Conservation (phyloP, 1,140 invertebrate species). For the Tachypleus tridentatus region DNA sequence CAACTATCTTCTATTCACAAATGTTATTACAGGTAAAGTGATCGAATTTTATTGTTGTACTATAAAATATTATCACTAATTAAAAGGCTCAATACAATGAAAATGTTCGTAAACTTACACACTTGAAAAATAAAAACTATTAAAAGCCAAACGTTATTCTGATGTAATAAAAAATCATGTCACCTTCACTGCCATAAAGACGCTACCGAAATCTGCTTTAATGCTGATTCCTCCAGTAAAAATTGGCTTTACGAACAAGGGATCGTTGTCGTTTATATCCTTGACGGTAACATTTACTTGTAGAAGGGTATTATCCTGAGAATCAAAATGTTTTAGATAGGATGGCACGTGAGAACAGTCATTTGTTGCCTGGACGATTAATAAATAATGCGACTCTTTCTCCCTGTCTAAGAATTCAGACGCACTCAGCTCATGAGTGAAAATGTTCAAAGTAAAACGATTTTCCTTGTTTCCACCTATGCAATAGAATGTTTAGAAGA, state of each 20-base stretch:
- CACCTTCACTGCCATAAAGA: slow-evolving; percentile 75
- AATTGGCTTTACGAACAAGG: slow-evolving; percentile 39
- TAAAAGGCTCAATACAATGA: not conserved
- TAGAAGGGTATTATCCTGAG: slow-evolving; percentile 53
- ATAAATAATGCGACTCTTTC: slow-evolving; percentile 47
- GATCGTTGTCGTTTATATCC: slow-evolving; percentile 84
- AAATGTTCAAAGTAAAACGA: slow-evolving; percentile 56
- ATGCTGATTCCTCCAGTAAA: slow-evolving; percentile 90
- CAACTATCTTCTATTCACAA: no score
- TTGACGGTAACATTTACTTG: slow-evolving; percentile 40
- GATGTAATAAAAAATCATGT: slow-evolving; percentile 35
- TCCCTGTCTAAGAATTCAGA: slow-evolving; percentile 56
- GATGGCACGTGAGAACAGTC: slow-evolving; percentile 49
- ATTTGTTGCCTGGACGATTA: slow-evolving; percentile 69
- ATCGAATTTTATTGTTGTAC: no score
- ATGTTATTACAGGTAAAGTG: no score
- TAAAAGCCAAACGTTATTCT: not conserved
- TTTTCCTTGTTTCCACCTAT: slow-evolving; percentile 51
- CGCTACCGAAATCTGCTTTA: slow-evolving; percentile 74
- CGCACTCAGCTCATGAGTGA: slow-evolving; percentile 53
- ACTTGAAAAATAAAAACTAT: not conserved
- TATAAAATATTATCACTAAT: not conserved
- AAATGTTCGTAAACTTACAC: not conserved
- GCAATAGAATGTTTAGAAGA: no score
- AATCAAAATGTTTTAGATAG: slow-evolving; percentile 37